Percentiles rank a stretch among this genome's conserved stretches.
Evolutionary conservation across 2,113 vertebrate species (phyloP).

Genomic region (Pao palembangensis): DNA sequence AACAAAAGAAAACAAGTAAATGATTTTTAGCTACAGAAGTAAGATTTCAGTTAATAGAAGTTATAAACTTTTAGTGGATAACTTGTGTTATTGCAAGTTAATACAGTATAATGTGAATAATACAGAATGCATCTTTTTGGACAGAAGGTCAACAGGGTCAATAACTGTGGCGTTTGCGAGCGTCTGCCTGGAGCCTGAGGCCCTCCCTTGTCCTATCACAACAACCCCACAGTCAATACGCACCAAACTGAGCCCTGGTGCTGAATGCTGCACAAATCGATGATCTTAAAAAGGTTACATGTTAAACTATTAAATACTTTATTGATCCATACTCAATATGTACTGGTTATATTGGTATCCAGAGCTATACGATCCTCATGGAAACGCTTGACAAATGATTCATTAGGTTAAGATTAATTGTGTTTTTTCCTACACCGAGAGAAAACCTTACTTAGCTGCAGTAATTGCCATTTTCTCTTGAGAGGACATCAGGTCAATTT

Average conservation of each 20-base stretch:
- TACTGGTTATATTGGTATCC: conserved; percentile 55
- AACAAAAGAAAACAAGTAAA: too few species aligned
- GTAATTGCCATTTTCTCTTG: conserved; percentile 11
- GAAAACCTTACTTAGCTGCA: too few species aligned
- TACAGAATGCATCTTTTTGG: conserved; percentile 43
- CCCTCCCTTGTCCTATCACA: conserved; percentile 70
- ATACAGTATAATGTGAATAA: conserved; percentile 23
- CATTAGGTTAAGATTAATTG: conserved; percentile 1
- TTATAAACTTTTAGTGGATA: conserved; percentile 3
- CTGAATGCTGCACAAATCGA: conserved; percentile 71
- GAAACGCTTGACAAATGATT: conserved; percentile 24
- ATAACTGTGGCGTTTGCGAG: conserved; percentile 64
- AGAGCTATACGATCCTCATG: conserved; percentile 52
- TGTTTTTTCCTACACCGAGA: too few species aligned
- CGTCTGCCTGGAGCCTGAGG: conserved; percentile 73
- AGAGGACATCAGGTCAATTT: conserved; percentile 33
- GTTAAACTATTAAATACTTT: conserved; percentile 79
- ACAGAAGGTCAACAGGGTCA: conserved; percentile 75
- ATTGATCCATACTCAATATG: conserved; percentile 69
- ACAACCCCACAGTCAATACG: conserved; percentile 76
- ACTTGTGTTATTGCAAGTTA: conserved; percentile 22
- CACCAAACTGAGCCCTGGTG: conserved; percentile 73
- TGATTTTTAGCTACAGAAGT: too few species aligned
- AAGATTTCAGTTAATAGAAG: conserved; percentile 10
- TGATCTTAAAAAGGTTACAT: conserved; percentile 80